Percentiles rank a stretch among this genome's conserved stretches.
phyloP scores from a whole-genome alignment of 2,113 vertebrate species.

The Ailuropoda melanoleuca region DNA sequence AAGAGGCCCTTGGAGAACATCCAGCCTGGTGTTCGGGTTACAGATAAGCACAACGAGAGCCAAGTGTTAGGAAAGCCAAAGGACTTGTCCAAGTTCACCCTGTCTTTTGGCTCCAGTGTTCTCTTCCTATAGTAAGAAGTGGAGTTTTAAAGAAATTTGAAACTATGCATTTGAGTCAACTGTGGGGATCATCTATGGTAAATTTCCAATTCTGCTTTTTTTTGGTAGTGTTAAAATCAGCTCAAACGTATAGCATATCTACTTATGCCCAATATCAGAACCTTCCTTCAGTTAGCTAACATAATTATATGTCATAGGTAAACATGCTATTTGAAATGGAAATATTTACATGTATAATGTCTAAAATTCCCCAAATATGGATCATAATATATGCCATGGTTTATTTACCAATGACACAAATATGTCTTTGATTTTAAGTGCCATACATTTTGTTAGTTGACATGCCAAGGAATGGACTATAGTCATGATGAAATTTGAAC shows the following conservation, averaged over 20 bases:
- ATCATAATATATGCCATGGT: background rate
- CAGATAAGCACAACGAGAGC: background rate
- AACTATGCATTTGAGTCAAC: background rate
- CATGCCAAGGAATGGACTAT: background rate
- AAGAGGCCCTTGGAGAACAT: background rate
- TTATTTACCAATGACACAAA: background rate
- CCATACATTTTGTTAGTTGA: background rate
- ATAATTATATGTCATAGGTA: background rate
- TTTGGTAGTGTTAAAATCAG: slow-evolving; percentile 1
- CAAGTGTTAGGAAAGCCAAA: background rate
- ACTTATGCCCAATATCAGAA: background rate
- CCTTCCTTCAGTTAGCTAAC: slow-evolving; percentile 7
- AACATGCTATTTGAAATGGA: slow-evolving; percentile 25
- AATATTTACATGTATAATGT: background rate
- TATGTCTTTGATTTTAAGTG: background rate
- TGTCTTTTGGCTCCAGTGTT: background rate
- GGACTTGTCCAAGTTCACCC: background rate
- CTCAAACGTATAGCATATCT: background rate
- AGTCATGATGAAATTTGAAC: background rate
- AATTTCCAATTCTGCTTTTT: background rate
- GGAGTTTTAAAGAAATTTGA: slow-evolving; percentile 1
- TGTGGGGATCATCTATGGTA: background rate
- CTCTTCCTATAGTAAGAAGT: background rate
- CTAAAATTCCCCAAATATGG: background rate
- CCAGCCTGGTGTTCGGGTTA: background rate